Base-by-base conservation (phyloP, 2,888 invertebrate species). In the Brachypalpus laphriformis region DNA sequence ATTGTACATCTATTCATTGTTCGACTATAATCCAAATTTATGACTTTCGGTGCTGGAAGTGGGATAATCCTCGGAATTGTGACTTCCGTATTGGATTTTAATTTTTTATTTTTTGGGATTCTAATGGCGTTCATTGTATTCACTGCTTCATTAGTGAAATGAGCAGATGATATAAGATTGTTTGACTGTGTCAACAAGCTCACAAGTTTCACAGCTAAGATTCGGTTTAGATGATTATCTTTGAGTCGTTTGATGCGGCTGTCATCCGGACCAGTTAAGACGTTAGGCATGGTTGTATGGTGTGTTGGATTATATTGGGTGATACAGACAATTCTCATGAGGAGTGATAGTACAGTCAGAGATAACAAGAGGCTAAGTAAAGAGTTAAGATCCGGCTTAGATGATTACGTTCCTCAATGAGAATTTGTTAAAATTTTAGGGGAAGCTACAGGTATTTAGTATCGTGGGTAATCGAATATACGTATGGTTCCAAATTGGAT, bases 11-110 rank as follows among this genome's bases (percentile, higher is more conserved):
- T 49, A 42, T 31, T 42, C 57, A 71, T 59, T 65, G 65, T 72
- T 76, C 14, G 14, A 14, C 7, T 47, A 40, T 85, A 81, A 85
- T 85, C 85, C 81, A 59, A 85, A 85, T 85, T 85, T 85, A 85
- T 85, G 81, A 81, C 85, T 81, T 72, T 63, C 45, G 14, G 11
- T 40, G 63, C 45, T 75, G 75, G 81, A 75, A 75, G 34, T 75
- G 65, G 81, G 85, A 85, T 85, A 65, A 85, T 85, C 85, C 65
- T 54, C 22, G 1, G 51, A 78, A 74, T 49, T 63, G 65, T 66
- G 63, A 85, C 85, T 81, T 85, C 75, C 81, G 81, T 45, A 74
- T 63, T 68, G 18, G 54, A 59, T 57, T 34, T 31, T 56, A 37
- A 45, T 65, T 4, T 20, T 34, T 49, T 3, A 14, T 54, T 34